Conservation (phyloP, 2,113 vertebrate genomes). For the Delphinus delphis region DNA sequence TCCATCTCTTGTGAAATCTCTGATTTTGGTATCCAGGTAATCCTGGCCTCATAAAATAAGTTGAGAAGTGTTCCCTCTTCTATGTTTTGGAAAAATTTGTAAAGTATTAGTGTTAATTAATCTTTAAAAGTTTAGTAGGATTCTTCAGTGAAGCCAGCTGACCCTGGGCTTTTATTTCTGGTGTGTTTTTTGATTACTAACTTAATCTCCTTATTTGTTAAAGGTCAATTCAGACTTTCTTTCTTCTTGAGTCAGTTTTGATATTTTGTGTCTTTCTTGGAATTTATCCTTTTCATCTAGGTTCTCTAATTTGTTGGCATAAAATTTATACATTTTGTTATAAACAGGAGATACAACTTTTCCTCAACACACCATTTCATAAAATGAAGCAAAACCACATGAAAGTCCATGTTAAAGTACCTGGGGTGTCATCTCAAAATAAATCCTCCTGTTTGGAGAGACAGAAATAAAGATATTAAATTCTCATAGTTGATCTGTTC, state of each 20-base stretch:
- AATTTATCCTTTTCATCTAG: background rate
- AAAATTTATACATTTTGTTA: background rate
- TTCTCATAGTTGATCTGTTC: background rate
- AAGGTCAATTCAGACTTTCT: background rate
- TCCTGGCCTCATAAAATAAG: background rate
- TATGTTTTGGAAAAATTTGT: background rate
- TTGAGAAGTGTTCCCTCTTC: background rate
- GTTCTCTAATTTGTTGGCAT: background rate
- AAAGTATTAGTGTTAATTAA: background rate
- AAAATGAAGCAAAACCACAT: background rate
- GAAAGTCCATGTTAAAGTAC: background rate
- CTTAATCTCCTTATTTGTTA: background rate
- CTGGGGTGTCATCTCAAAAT: background rate
- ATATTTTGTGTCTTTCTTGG: background rate
- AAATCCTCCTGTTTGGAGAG: background rate
- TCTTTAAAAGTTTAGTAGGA: background rate
- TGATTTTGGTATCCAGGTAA: background rate
- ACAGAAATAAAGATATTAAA: background rate
- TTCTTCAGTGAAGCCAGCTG: background rate
- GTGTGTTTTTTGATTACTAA: background rate
- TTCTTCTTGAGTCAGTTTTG: background rate
- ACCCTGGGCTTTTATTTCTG: background rate
- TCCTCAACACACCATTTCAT: background rate
- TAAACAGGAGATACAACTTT: background rate
- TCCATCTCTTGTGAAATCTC: background rate